These are phyloP conservation scores for Palythoa grandiflora DNA, from an alignment of 92 coral and sea anemone species.

Conservation along the genomic window DNA sequence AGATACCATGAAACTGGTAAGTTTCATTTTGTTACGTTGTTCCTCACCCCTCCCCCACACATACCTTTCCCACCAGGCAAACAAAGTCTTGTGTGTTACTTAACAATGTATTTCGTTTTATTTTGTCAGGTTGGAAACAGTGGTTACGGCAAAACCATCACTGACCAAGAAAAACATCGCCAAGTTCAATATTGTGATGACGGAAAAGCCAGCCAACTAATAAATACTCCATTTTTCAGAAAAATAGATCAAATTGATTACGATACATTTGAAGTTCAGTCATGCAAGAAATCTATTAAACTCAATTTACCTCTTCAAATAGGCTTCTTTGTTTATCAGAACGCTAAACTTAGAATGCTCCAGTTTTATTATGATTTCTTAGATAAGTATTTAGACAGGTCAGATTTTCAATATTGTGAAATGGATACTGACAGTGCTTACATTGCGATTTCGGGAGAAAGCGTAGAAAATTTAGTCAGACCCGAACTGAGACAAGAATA, in stretches of 20 bases:
- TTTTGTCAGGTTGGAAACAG: constrained; percentile 21
- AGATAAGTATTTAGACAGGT: too few species aligned
- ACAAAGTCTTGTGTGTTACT: too few species aligned
- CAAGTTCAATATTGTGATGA: constrained; percentile 49
- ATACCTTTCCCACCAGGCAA: not conserved
- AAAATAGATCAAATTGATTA: constrained; percentile 24
- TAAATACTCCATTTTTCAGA: constrained; percentile 42
- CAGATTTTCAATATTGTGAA: too few species aligned
- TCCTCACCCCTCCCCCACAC: not conserved
- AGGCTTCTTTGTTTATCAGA: too few species aligned
- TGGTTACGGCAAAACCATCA: constrained; percentile 47
- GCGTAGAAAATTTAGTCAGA: too few species aligned
- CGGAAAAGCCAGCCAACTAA: not conserved
- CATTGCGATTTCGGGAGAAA: too few species aligned
- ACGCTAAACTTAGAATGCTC: too few species aligned
- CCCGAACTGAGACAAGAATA: too few species aligned
- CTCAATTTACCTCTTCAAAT: too few species aligned
- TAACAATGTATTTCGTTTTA: not conserved
- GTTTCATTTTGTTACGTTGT: not conserved
- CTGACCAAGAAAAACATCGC: constrained; percentile 46
- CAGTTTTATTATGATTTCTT: too few species aligned
- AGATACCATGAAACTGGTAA: constrained; percentile 37
- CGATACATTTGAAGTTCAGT: constrained; percentile 39
- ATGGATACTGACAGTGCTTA: too few species aligned
- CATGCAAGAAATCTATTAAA: not conserved